Conservation (phyloP, 2,888 invertebrate genomes). For the Drosophila melanosoma region DNA sequence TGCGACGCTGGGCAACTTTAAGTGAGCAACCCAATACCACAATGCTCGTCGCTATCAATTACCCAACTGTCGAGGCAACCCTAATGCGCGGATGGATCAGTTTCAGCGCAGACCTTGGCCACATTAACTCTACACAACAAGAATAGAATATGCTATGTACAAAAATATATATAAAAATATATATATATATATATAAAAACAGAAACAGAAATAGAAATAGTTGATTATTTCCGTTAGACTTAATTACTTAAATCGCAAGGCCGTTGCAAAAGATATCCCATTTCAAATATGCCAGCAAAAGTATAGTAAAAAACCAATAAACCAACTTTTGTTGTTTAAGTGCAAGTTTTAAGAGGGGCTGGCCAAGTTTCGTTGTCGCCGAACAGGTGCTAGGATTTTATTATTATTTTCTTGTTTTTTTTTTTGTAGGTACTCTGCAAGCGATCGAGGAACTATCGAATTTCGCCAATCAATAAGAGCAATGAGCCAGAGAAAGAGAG, state of each 20-base stretch:
- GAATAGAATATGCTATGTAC: constrained; percentile 8
- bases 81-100: constrained; percentile 64
- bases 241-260: constrained; percentile 65
- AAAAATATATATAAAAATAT: not conserved
- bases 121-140: constrained; percentile 59
- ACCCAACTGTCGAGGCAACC: constrained; percentile 56
- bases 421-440: constrained; percentile 3
- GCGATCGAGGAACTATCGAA: constrained; percentile 56
- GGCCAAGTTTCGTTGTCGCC: constrained; percentile 17
- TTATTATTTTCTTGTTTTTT: not conserved
- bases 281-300: constrained; percentile 41
- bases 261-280: constrained; percentile 47
- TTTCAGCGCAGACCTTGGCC: constrained; percentile 75
- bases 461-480: constrained; percentile 68
- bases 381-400: constrained; percentile 48
- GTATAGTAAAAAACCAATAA: constrained; percentile 1
- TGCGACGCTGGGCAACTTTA: constrained; percentile 13
- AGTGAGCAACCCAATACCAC: constrained; percentile 56
- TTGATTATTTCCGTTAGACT: constrained; percentile 71
- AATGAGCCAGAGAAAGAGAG: constrained; percentile 33
- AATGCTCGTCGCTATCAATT: constrained; percentile 59
- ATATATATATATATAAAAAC: constrained; percentile 2
- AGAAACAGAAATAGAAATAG: constrained; percentile 42
- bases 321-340: constrained; percentile 40
- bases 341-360: constrained; percentile 19